These are phyloP conservation scores for Galleria mellonella DNA, from an alignment of 1,140 invertebrate species.

Conservation along the genomic window DNA sequence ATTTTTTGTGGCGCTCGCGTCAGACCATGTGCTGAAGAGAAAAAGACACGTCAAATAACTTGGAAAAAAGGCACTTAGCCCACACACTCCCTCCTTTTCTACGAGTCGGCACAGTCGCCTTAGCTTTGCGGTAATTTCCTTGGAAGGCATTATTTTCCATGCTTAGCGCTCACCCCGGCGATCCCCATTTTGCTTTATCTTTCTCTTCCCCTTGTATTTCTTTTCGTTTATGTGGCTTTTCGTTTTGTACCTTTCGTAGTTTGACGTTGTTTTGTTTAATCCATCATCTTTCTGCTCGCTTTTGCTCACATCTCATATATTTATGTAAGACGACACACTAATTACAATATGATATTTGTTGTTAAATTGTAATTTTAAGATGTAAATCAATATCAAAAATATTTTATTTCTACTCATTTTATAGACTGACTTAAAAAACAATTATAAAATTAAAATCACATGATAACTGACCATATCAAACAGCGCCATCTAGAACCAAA, in stretches of 20 bases:
- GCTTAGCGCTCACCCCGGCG: conserved; percentile 32
- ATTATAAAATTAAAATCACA: too few relatives aligned
- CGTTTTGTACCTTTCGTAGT: conserved; percentile 9
- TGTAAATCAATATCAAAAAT: too few relatives aligned
- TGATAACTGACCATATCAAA: too few relatives aligned
- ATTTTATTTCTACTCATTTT: too few relatives aligned
- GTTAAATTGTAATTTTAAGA: too few relatives aligned
- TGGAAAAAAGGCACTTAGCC: conserved; percentile 56
- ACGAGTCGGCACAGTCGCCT: conserved; percentile 18
- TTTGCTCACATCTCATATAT: not conserved
- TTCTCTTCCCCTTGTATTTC: conserved; percentile 26
- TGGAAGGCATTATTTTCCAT: conserved; percentile 51
- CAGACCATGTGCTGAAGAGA: conserved; percentile 21
- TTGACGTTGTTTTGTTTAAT: conserved; percentile 12
- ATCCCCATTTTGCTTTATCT: conserved; percentile 37
- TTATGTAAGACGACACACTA: too few relatives aligned
- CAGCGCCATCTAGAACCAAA: too few relatives aligned
- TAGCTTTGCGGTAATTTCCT: conserved; percentile 45
- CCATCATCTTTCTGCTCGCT: conserved; percentile 3
- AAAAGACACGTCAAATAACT: conserved; percentile 56
- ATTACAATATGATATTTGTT: too few relatives aligned
- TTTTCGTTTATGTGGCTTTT: conserved; percentile 13
- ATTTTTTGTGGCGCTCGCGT: conserved; percentile 31
- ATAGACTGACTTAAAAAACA: too few relatives aligned
- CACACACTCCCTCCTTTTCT: conserved; percentile 40